Conservation (phyloP, 2,113 vertebrate genomes). For the Ophthalmolycus amberensis region DNA sequence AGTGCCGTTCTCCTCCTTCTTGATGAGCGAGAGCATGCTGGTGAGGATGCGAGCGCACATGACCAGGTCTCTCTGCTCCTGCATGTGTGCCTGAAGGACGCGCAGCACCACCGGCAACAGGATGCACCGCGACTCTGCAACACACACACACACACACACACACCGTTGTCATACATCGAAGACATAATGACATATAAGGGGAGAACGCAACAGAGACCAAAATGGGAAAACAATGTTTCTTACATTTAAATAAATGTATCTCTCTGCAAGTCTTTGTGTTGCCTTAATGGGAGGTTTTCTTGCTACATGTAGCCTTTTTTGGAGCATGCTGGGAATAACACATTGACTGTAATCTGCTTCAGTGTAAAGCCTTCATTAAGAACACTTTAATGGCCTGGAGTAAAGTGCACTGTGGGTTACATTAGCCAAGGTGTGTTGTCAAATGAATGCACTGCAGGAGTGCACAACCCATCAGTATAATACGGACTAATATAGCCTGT, state of each 20-base stretch:
- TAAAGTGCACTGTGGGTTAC: constrained; percentile 31
- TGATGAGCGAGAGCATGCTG: constrained; percentile 96
- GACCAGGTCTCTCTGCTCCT: constrained; percentile 96
- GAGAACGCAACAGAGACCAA: neutral
- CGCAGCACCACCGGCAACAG: constrained; percentile 94
- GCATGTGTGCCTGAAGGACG: constrained; percentile 93
- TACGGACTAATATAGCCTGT: constrained; percentile 12
- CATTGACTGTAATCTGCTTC: constrained; percentile 33
- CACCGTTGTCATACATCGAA: neutral
- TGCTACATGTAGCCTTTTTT: constrained; percentile 6
- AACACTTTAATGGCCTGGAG: constrained; percentile 44
- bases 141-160: constrained; percentile 34
- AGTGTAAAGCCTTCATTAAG: constrained; percentile 44
- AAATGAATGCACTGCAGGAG: constrained; percentile 14
- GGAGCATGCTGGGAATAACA: constrained; percentile 28
- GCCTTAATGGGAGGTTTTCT: constrained; percentile 29
- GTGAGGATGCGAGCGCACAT: constrained; percentile 97
- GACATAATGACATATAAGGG: neutral
- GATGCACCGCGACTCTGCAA: constrained; percentile 92
- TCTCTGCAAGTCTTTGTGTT: neutral
- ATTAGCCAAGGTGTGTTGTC: constrained; percentile 43
- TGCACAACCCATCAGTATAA: neutral
- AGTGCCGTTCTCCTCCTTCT: constrained; percentile 87
- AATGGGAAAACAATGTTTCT: neutral
- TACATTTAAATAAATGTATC: constrained; percentile 18